Percentiles rank a stretch among this genome's conserved stretches.
phyloP scores from a whole-genome alignment of 2,888 invertebrate species.

The Lasius fuliginosus region DNA sequence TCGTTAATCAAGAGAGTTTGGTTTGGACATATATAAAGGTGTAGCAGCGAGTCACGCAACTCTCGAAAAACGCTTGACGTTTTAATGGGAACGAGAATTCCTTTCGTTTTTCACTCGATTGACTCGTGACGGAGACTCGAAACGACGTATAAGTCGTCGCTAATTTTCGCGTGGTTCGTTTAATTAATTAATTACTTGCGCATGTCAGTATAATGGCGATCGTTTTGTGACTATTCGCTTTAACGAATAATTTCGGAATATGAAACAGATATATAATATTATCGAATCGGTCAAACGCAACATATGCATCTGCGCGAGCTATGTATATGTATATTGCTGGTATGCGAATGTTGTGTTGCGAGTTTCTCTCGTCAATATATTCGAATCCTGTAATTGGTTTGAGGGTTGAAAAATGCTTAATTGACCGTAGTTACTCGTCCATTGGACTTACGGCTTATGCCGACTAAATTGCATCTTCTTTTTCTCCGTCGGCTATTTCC shows the following conservation, averaged over 20 bases:
- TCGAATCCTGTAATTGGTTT: slow-evolving; percentile 62
- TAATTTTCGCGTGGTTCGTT: not conserved
- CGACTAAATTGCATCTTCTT: slow-evolving; percentile 16
- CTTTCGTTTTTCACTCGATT: slow-evolving; percentile 20
- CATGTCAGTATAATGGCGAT: not conserved
- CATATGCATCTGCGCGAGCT: slow-evolving; percentile 12
- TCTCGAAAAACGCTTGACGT: not conserved
- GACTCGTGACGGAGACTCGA: not conserved
- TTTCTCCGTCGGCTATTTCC: not conserved
- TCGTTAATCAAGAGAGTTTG: slow-evolving; percentile 11
- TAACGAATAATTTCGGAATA: slow-evolving; percentile 53
- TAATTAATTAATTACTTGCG: slow-evolving; percentile 16
- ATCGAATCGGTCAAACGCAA: slow-evolving; percentile 46
- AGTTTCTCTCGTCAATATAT: slow-evolving; percentile 35
- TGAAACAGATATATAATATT: slow-evolving; percentile 49
- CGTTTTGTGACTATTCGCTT: slow-evolving; percentile 16
- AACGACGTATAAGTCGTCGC: not conserved
- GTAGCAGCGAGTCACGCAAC: slow-evolving; percentile 16
- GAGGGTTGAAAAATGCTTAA: slow-evolving; percentile 65
- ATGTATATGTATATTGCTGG: not conserved
- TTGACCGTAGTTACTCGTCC: slow-evolving; percentile 40
- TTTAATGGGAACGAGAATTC: not conserved
- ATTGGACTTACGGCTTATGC: not conserved
- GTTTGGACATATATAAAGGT: not conserved
- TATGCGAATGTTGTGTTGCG: no score